Conservation (phyloP, 2,113 vertebrate species). For the Sclerurus mexicanus region DNA sequence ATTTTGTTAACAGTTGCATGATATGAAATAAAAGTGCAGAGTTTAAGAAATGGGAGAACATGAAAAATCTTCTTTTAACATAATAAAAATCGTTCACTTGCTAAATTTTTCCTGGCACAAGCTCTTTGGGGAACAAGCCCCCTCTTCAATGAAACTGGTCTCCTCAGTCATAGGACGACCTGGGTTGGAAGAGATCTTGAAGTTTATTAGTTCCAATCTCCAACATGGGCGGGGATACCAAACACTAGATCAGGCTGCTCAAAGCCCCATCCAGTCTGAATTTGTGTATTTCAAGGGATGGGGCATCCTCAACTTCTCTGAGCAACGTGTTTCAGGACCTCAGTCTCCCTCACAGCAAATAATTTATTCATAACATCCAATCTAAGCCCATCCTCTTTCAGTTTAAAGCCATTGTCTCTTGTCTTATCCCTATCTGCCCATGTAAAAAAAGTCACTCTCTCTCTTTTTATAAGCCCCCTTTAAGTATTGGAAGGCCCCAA, state of each 20-base stretch:
- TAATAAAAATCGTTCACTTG: background rate
- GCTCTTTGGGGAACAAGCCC: background rate
- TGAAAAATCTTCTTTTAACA: background rate
- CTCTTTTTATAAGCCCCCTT: background rate
- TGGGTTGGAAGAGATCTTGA: background rate
- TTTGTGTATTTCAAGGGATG: background rate
- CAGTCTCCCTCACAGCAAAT: background rate
- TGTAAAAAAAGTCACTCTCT: background rate
- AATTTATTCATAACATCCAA: background rate
- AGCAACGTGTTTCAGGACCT: background rate
- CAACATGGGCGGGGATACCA: background rate
- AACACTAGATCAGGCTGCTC: background rate
- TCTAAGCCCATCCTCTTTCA: background rate
- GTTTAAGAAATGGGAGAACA: background rate
- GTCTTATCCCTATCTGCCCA: background rate
- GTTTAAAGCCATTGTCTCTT: background rate
- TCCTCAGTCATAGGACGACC: background rate
- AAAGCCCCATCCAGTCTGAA: background rate
- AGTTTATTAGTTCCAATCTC: background rate
- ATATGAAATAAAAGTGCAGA: background rate
- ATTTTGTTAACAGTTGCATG: background rate
- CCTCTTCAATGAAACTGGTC: background rate
- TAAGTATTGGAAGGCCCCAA: background rate
- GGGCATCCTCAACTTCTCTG: background rate
- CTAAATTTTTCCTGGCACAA: background rate